Evolutionary conservation across 2,888 invertebrate species (phyloP).

Genomic region (Limnephilus auricula): DNA sequence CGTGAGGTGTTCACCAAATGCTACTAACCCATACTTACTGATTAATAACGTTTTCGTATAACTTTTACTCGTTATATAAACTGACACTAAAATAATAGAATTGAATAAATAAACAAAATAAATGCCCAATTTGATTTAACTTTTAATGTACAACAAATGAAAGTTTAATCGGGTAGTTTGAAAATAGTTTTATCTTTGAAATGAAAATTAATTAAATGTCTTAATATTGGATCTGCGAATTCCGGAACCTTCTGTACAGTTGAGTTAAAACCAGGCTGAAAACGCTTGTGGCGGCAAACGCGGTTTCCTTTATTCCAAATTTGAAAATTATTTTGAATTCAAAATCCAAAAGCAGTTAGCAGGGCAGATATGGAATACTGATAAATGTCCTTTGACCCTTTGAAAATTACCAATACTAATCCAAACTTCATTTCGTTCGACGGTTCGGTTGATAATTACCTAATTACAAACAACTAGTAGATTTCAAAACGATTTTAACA

Average conservation of each 20-base stretch:
- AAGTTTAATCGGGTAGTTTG: no score
- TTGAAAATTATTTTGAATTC: slow-evolving; percentile 25
- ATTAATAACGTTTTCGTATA: no score
- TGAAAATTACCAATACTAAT: neutral
- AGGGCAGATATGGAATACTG: slow-evolving; percentile 12
- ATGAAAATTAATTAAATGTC: neutral
- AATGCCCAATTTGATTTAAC: no score
- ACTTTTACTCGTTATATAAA: no score
- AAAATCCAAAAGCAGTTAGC: slow-evolving; percentile 14
- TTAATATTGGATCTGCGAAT: neutral
- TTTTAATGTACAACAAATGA: no score
- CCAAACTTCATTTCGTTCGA: neutral
- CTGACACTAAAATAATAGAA: no score
- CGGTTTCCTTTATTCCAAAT: slow-evolving; percentile 29
- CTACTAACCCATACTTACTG: no score
- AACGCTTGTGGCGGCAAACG: slow-evolving; percentile 16
- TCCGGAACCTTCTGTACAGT: neutral
- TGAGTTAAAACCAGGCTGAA: neutral
- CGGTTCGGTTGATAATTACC: neutral
- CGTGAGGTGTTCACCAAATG: no score
- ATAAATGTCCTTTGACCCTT: neutral
- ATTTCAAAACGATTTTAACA: neutral
- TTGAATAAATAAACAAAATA: no score
- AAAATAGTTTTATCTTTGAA: neutral
- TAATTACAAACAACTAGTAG: neutral